These are phyloP conservation scores for Caenorhabditis sp. DNA, from an alignment of 2,888 invertebrate species.

Conservation along the genomic window DNA sequence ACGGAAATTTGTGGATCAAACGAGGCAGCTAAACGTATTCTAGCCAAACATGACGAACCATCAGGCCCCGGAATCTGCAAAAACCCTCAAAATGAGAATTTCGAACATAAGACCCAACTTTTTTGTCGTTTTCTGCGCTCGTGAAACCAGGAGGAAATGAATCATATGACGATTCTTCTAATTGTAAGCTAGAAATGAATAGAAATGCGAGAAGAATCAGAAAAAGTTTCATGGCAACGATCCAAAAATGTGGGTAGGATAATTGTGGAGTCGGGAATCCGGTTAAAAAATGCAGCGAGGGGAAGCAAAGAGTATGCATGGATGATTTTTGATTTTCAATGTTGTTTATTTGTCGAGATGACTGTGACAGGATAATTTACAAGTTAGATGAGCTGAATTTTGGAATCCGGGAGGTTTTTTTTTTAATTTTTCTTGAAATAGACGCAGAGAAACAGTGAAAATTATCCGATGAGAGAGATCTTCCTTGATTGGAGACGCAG, in stretches of 20 bases:
- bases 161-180: not conserved
- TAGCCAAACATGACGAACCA: slow-evolving; percentile 20
- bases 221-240: not conserved
- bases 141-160: not conserved
- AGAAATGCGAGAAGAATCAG: not conserved
- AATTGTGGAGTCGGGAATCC: not conserved
- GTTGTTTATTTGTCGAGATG: too few species aligned
- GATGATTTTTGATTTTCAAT: not conserved
- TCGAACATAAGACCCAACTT: too few species aligned
- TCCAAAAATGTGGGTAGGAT: not conserved
- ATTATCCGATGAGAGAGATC: too few species aligned
- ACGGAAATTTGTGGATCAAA: slow-evolving; percentile 33
- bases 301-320: not conserved
- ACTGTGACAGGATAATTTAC: too few species aligned
- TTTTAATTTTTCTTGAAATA: too few species aligned
- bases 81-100: not conserved
- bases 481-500: too few species aligned
- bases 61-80: not conserved
- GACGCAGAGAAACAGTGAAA: too few species aligned
- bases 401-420: too few species aligned
- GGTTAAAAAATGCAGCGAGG: not conserved
- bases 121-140: not conserved
- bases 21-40: slow-evolving; percentile 37
- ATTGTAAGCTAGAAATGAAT: too few species aligned
- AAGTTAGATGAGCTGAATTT: too few species aligned